A percentile compares a stretch with the other conserved stretches of the same genome.
Conservation (phyloP, 2,113 vertebrate species). For the Phalacrocorax brasilianus region DNA sequence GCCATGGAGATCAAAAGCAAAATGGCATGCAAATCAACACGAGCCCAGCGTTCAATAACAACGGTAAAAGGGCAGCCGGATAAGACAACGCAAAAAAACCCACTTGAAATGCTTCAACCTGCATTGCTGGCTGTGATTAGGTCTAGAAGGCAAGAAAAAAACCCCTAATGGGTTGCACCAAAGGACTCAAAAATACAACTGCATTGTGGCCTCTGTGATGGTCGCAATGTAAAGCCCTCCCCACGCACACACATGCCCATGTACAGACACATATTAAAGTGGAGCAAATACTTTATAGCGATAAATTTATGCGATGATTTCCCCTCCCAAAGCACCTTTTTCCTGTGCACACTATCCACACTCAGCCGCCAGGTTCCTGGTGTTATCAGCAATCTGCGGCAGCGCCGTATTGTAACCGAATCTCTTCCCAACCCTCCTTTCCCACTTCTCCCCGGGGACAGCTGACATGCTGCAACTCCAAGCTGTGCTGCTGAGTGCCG, state of each 20-base stretch:
- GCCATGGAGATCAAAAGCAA: slow-evolving; percentile 80
- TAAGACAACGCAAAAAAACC: neutral
- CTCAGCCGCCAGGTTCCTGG: fast-evolving
- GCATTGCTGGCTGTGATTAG: slow-evolving; percentile 12
- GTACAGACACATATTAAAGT: fast-evolving
- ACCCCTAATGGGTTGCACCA: neutral
- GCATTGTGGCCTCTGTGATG: neutral
- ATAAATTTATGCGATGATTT: neutral
- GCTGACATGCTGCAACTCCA: neutral
- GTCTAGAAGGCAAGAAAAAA: slow-evolving; percentile 20
- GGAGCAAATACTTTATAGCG: neutral
- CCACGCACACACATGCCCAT: fast-evolving
- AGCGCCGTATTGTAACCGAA: fast-evolving
- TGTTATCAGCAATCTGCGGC: neutral
- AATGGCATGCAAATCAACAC: slow-evolving; percentile 80
- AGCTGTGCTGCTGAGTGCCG: neutral
- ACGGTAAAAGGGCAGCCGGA: slow-evolving; percentile 58
- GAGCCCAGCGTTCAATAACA: slow-evolving; percentile 54
- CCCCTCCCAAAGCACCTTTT: fast-evolving
- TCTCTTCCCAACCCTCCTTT: neutral
- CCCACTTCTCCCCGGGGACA: fast-evolving
- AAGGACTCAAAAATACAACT: neutral
- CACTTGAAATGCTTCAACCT: slow-evolving; percentile 38
- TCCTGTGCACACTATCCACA: fast-evolving
- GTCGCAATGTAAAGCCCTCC: fast-evolving